Conservation (phyloP, 2,797 vertebrate species). For the Acanthis flammea region DNA sequence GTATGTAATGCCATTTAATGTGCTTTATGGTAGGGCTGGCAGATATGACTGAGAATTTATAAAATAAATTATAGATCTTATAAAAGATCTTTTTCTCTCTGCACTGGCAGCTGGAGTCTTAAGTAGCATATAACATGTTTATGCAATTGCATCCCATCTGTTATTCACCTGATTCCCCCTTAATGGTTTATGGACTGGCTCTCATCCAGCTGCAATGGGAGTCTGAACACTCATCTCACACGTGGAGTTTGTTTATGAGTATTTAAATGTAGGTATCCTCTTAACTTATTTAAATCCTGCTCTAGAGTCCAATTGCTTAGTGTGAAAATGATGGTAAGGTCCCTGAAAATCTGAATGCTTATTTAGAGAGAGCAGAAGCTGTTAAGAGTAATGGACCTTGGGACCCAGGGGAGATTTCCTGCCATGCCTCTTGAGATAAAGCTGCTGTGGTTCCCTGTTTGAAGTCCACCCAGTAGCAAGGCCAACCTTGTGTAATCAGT, state of each 20-base stretch:
- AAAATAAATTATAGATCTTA: background rate
- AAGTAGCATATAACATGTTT: background rate
- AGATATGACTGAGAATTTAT: background rate
- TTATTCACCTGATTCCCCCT: background rate
- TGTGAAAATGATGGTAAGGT: background rate
- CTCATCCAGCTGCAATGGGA: background rate
- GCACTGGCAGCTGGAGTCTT: background rate
- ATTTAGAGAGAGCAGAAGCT: background rate
- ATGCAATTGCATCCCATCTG: background rate
- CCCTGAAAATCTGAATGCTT: background rate
- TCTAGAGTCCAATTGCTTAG: background rate
- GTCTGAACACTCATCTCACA: background rate
- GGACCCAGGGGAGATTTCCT: background rate
- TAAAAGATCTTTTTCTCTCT: background rate
- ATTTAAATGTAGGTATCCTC: background rate
- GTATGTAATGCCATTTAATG: background rate
- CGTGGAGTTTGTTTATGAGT: background rate
- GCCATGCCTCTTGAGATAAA: background rate
- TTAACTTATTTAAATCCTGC: background rate
- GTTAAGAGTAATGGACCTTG: background rate
- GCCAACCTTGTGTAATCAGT: background rate
- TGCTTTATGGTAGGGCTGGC: background rate
- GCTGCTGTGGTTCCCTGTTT: background rate
- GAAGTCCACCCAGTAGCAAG: background rate
- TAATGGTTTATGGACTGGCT: background rate